Conservation (phyloP, 2,888 invertebrate genomes). For the Apamea anceps region DNA sequence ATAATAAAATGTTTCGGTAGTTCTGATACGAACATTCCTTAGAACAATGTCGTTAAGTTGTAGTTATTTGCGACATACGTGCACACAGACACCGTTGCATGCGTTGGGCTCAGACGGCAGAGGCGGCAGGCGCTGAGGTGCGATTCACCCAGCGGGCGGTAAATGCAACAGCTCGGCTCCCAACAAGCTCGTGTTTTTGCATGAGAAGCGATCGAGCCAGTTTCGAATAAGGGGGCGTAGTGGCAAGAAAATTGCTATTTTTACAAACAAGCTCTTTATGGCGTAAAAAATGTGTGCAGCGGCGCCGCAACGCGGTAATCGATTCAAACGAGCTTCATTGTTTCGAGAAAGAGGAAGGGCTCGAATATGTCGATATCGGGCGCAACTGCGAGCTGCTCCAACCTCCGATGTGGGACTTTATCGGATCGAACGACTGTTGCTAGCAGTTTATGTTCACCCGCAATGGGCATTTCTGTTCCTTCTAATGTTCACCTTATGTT, state of each 20-base stretch:
- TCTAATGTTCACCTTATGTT: slow-evolving; percentile 77
- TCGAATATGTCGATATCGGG: slow-evolving; percentile 78
- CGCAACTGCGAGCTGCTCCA: slow-evolving; percentile 72
- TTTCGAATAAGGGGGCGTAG: slow-evolving; percentile 79
- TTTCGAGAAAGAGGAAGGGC: slow-evolving; percentile 79
- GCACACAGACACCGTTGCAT: slow-evolving; percentile 61
- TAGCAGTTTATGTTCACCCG: slow-evolving; percentile 78
- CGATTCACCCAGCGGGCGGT: slow-evolving; percentile 78
- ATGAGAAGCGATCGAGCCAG: slow-evolving; percentile 76
- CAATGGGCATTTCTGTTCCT: slow-evolving; percentile 79
- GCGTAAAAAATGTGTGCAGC: slow-evolving; percentile 79
- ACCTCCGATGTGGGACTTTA: slow-evolving; percentile 78
- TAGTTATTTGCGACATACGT: slow-evolving; percentile 67
- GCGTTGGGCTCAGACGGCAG: slow-evolving; percentile 40
- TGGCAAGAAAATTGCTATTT: slow-evolving; percentile 83
- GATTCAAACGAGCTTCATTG: slow-evolving; percentile 84
- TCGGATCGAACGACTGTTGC: slow-evolving; percentile 81
- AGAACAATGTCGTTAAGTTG: slow-evolving; percentile 62
- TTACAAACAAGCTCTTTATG: slow-evolving; percentile 82
- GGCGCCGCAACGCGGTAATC: slow-evolving; percentile 79
- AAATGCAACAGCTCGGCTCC: slow-evolving; percentile 73
- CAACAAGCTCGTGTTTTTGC: slow-evolving; percentile 76
- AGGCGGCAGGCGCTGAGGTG: slow-evolving; percentile 69
- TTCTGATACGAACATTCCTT: slow-evolving; percentile 44
- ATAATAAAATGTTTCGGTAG: slow-evolving; percentile 30